These are phyloP conservation scores for Naso thynnoides DNA, from an alignment of 2,797 vertebrate species.

Conservation along the genomic window DNA sequence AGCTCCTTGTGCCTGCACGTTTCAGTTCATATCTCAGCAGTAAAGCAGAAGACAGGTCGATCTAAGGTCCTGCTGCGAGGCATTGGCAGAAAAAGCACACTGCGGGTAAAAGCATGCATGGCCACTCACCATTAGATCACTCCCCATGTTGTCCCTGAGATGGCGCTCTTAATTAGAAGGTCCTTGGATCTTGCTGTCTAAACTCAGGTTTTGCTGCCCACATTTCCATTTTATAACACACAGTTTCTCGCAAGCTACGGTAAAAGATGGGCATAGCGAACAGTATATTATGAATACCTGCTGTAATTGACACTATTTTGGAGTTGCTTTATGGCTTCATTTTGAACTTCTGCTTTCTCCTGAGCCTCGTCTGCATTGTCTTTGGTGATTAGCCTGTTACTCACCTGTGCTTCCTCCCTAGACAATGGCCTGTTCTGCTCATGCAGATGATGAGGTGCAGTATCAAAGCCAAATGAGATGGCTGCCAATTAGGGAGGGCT, in stretches of 20 bases:
- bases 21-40: constrained; percentile 66
- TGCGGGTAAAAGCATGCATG: constrained; percentile 73
- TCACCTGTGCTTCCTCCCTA: constrained; percentile 83
- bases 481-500: constrained; percentile 78
- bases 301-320: constrained; percentile 78
- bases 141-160: constrained; percentile 71
- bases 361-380: constrained; percentile 63
- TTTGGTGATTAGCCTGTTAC: constrained; percentile 83
- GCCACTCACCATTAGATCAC: constrained; percentile 74
- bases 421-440: constrained; percentile 78
- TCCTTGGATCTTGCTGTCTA: constrained; percentile 68
- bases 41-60: constrained; percentile 57
- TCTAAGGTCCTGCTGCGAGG: constrained; percentile 64
- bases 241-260: constrained; percentile 32
- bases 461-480: constrained; percentile 84
- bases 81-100: constrained; percentile 79
- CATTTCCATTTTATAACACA: constrained; percentile 61
- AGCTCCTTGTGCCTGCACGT: constrained; percentile 38
- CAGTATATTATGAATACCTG: constrained; percentile 69
- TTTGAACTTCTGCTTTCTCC: constrained; percentile 60
- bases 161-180: constrained; percentile 79
- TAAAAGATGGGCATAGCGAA: constrained; percentile 49
- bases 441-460: constrained; percentile 78
- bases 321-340: constrained; percentile 68
- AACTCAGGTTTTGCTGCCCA: constrained; percentile 71